phyloP scores from a whole-genome alignment of 2,113 vertebrate species.

The Catagonus wagneri region DNA sequence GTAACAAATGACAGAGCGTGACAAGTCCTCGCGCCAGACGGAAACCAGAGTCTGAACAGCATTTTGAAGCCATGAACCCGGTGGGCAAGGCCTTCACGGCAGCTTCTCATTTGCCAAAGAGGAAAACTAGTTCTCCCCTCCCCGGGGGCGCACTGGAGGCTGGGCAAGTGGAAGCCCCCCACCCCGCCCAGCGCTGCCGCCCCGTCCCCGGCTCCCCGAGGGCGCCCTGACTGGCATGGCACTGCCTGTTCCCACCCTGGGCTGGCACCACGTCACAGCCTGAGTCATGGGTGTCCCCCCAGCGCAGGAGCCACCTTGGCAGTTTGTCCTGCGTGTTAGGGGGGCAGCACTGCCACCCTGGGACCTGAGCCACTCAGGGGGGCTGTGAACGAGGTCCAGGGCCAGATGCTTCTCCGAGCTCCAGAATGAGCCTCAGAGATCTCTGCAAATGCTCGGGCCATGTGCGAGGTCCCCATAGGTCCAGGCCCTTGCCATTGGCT shows the following conservation, averaged over 20 bases:
- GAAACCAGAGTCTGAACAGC: neutral
- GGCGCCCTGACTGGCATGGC: neutral
- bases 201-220: neutral
- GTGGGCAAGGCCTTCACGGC: fast-evolving
- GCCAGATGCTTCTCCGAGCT: fast-evolving
- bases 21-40: fast-evolving
- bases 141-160: fast-evolving
- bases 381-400: neutral
- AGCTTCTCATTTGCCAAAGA: neutral
- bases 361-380: fast-evolving
- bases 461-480: fast-evolving
- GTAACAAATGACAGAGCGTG: neutral
- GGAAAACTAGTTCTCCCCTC: neutral
- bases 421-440: fast-evolving
- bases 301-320: fast-evolving
- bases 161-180: too few relatives aligned
- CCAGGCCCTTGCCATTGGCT: fast-evolving
- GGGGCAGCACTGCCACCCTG: neutral
- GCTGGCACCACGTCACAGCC: neutral
- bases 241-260: neutral
- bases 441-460: neutral
- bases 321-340: neutral
- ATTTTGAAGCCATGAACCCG: fast-evolving
- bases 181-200: neutral
- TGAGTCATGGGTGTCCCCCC: neutral